phyloP scores from a whole-genome alignment of 1,140 invertebrate genomes.

The Charaxes varanes region DNA sequence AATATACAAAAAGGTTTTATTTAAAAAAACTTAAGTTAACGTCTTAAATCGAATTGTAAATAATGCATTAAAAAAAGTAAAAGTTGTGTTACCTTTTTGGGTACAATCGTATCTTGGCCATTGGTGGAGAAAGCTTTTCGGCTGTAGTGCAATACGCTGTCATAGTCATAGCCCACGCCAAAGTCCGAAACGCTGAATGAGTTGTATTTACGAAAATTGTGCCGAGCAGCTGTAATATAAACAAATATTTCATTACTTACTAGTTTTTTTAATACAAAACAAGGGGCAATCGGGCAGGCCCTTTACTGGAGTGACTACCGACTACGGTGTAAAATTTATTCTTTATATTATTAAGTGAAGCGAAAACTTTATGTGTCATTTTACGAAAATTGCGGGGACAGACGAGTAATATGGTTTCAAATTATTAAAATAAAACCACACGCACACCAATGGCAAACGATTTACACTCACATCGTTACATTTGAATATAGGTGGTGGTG shows the following conservation, averaged over 20 bases:
- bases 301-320: not conserved
- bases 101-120: conserved; percentile 77
- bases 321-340: too few species aligned
- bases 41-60: too few species aligned
- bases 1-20: too few species aligned
- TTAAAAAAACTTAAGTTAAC: too few species aligned
- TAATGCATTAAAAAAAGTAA: conserved; percentile 5
- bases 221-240: conserved; percentile 48
- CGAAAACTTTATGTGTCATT: too few species aligned
- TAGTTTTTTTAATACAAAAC: not conserved
- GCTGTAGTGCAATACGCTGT: conserved; percentile 84
- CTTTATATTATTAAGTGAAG: too few species aligned
- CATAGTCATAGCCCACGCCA: conserved; percentile 80
- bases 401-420: too few species aligned
- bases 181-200: conserved; percentile 78
- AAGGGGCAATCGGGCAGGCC: not conserved
- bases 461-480: too few species aligned
- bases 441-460: too few species aligned
- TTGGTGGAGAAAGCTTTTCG: conserved; percentile 80
- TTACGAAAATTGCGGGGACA: too few species aligned
- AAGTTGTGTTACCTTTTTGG: conserved; percentile 71
- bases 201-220: conserved; percentile 84
- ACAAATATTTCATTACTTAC: conserved; percentile 13
- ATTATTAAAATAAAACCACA: too few species aligned
- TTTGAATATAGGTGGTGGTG: too few species aligned